phyloP scores from a whole-genome alignment of 2,113 vertebrate species.

The Neofelis nebulosa region DNA sequence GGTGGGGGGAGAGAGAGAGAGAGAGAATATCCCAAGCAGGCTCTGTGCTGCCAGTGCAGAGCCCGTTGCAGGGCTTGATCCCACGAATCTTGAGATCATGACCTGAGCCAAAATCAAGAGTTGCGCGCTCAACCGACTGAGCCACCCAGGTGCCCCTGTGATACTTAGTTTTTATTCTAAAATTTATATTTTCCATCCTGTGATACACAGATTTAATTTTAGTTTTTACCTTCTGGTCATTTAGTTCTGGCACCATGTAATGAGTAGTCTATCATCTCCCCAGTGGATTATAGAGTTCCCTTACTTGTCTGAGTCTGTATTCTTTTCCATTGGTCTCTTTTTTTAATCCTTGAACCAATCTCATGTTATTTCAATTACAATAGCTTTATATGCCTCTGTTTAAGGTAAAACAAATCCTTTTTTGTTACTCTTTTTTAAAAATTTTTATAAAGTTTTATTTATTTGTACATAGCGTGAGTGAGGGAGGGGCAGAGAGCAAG shows the following conservation, averaged over 20 bases:
- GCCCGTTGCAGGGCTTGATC: no score
- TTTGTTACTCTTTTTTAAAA: background rate
- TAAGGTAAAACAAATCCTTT: background rate
- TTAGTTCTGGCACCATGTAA: background rate
- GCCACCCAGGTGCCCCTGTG: no score
- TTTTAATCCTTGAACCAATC: background rate
- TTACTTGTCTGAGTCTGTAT: background rate
- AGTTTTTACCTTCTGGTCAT: background rate
- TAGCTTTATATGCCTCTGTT: conserved; percentile 1
- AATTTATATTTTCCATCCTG: background rate
- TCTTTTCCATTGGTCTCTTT: background rate
- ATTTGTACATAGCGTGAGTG: no score
- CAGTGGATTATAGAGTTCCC: background rate
- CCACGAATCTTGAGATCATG: no score
- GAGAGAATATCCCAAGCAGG: no score
- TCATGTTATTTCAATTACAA: background rate
- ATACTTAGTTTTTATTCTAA: background rate
- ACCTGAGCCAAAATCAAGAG: no score
- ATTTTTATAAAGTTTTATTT: no score
- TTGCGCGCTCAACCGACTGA: no score
- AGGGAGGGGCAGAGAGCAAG: no score
- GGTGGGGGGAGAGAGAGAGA: no score
- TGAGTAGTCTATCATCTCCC: background rate
- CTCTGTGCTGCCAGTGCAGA: no score
- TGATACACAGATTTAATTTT: conserved; percentile 10